These are phyloP conservation scores for Eupeodes corollae DNA, from an alignment of 1,140 invertebrate genomes.

Conservation along the genomic window DNA sequence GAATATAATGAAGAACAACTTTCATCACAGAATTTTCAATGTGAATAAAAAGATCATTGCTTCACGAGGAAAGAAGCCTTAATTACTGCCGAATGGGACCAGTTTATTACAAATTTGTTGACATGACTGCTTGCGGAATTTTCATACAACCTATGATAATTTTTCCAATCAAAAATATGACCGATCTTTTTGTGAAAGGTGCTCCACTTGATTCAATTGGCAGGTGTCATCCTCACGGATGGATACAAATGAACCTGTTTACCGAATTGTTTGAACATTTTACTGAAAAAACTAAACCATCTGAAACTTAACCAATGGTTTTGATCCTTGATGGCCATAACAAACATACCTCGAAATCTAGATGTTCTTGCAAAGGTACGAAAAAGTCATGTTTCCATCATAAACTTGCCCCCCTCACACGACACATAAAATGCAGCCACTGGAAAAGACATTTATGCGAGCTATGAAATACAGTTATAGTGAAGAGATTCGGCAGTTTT, in stretches of 20 bases:
- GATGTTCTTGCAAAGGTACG: neutral
- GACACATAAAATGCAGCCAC: constrained; percentile 20
- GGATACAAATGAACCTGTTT: neutral
- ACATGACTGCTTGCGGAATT: constrained; percentile 26
- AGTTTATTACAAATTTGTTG: neutral
- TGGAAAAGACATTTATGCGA: constrained; percentile 21
- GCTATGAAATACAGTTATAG: constrained; percentile 19
- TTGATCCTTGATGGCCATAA: neutral
- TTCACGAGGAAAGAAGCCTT: neutral
- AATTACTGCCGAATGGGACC: neutral
- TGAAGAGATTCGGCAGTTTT: neutral
- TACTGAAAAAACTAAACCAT: neutral
- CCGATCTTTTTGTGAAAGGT: constrained; percentile 22
- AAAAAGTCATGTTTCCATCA: constrained; percentile 3
- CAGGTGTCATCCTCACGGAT: constrained; percentile 21
- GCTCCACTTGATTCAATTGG: constrained; percentile 25
- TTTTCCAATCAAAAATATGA: constrained; percentile 28
- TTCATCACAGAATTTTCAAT: too few relatives aligned
- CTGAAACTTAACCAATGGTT: neutral
- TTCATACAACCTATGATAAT: constrained; percentile 33
- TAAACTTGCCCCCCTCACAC: constrained; percentile 18
- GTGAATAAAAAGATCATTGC: too few relatives aligned
- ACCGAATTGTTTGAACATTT: neutral
- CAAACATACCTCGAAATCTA: too few relatives aligned
- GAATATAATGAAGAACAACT: too few relatives aligned